These are phyloP conservation scores for Elephantulus edwardii DNA, from an alignment of 2,113 vertebrate genomes.

Conservation along the genomic window DNA sequence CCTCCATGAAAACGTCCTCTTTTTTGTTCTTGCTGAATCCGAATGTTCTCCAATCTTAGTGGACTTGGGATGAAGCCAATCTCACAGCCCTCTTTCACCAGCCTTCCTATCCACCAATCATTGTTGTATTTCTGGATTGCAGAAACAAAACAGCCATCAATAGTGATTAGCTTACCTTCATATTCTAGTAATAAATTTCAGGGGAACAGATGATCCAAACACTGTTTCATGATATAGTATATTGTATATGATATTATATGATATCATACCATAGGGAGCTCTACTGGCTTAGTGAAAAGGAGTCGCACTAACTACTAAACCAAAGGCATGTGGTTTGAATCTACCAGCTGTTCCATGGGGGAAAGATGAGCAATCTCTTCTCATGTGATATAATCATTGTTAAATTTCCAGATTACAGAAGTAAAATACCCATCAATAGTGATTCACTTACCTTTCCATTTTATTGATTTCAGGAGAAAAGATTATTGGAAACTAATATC, in stretches of 20 bases:
- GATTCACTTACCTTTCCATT: no score
- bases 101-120: slow-evolving; percentile 98
- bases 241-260: background rate
- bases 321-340: no score
- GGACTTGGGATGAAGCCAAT: slow-evolving; percentile 98
- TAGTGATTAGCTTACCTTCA: slow-evolving; percentile 37
- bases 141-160: slow-evolving; percentile 51
- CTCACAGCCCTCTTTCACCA: slow-evolving; percentile 98
- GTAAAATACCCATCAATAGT: no score
- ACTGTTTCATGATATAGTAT: background rate
- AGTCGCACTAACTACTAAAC: no score
- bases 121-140: slow-evolving; percentile 96
- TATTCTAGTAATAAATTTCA: background rate
- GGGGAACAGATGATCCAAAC: background rate
- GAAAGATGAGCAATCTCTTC: no score
- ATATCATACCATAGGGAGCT: background rate
- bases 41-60: slow-evolving; percentile 94
- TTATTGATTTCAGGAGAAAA: no score
- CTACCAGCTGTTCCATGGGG: no score
- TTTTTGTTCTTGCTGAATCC: slow-evolving; percentile 97
- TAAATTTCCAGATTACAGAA: no score
- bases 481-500: no score
- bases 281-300: no score
- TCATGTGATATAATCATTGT: no score
- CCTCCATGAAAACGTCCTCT: slow-evolving; percentile 94